Conservation (phyloP, 2,888 invertebrate species). For the Gastracanthus pulcherrimus region DNA sequence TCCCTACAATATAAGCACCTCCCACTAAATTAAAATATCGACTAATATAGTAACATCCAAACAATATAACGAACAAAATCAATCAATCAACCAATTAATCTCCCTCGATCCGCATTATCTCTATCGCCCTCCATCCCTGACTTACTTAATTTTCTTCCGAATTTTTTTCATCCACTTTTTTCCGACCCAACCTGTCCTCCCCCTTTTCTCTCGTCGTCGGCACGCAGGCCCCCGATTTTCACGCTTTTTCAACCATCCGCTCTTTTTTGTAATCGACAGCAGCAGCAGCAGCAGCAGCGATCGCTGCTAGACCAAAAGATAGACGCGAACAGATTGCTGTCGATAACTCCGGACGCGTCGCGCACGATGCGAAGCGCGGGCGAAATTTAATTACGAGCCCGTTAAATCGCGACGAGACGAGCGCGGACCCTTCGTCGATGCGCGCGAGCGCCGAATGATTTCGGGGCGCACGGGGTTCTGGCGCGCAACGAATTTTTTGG, state of each 20-base stretch:
- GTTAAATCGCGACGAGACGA: slow-evolving; percentile 27
- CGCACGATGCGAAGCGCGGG: neutral
- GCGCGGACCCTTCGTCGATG: neutral
- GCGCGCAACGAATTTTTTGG: no score
- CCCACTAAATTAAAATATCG: no score
- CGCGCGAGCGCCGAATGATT: neutral
- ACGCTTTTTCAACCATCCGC: neutral
- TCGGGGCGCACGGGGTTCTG: no score
- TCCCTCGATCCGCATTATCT: neutral
- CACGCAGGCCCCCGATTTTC: neutral
- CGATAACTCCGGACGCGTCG: slow-evolving; percentile 31
- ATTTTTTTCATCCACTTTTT: neutral
- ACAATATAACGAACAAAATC: no score
- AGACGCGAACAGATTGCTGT: slow-evolving; percentile 48
- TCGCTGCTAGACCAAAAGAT: neutral
- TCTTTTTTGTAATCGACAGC: neutral
- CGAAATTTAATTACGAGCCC: slow-evolving; percentile 56
- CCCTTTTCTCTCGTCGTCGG: neutral
- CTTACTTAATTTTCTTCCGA: slow-evolving; percentile 2
- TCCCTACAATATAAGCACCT: no score
- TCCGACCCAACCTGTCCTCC: neutral
- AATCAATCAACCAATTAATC: slow-evolving; percentile 33
- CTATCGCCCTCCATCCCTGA: neutral
- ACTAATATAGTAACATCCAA: no score
- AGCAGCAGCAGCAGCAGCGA: neutral